Conservation (phyloP, 2,113 vertebrate species). For the Cyanoramphus novaezelandiae region DNA sequence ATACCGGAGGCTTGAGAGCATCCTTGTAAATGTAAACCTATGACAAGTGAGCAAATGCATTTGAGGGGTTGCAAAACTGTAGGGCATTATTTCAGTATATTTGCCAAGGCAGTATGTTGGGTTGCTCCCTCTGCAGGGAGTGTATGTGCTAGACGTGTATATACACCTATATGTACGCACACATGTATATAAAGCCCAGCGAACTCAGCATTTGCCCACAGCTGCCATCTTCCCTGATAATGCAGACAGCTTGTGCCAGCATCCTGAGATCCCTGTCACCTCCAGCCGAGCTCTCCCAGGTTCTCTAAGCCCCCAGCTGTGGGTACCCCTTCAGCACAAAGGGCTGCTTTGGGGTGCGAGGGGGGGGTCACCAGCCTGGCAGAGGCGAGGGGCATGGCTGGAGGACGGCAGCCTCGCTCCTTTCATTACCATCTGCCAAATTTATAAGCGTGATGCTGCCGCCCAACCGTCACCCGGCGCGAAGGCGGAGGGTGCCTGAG, state of each 20-base stretch:
- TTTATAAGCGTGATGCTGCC: fast-evolving
- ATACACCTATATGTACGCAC: fast-evolving
- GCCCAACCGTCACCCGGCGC: fast-evolving
- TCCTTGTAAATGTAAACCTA: not conserved
- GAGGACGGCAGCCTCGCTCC: not conserved
- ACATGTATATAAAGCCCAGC: not conserved
- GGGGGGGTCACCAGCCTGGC: fast-evolving
- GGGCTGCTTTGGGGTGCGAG: not conserved
- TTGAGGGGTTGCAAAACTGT: not conserved
- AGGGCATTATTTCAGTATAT: fast-evolving
- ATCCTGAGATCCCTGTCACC: not conserved
- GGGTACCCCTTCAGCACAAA: not conserved
- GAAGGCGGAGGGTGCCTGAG: not conserved
- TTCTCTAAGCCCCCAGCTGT: not conserved
- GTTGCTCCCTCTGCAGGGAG: not conserved
- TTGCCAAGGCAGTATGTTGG: not conserved
- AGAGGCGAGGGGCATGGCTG: fast-evolving
- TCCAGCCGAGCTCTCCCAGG: not conserved
- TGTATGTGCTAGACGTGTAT: fast-evolving
- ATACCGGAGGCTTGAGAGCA: fast-evolving
- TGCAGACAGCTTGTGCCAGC: not conserved
- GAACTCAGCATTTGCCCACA: not conserved
- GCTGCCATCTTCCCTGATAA: not conserved
- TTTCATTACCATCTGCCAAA: not conserved
- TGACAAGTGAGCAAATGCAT: fast-evolving